Base-by-base conservation (phyloP, 2,113 vertebrate species). In the Mionectes macconnelli region DNA sequence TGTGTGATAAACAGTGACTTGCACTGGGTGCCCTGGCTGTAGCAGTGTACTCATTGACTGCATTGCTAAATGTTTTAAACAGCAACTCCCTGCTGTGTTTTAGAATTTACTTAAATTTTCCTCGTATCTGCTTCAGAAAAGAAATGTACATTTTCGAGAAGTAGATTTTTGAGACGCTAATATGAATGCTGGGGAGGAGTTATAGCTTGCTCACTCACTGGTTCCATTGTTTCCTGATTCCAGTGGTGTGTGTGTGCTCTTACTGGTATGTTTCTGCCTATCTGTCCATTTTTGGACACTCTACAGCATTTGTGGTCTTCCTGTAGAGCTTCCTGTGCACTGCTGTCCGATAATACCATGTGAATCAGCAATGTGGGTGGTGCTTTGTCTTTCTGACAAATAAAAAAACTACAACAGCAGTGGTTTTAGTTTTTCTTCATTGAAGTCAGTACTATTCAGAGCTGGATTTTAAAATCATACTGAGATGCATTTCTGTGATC, bases 261-360 rank as follows among this genome's bases (percentile, higher is more conserved):
- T 89, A 27, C 37, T 90, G 35, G 42, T 93, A 6, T 68, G 18
- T 84, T 74, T 50, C 67, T 96, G 81, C 47, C 83, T 84, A 16
- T 93, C 81, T 83, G 53, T 86, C 85, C 60, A 52, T 76, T 79
- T 95, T 72, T 86, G 93, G 75, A 80, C 7, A 2, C 81, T 95
- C 49, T 14, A 27, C 89, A 70, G 93, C 79, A 87, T 62, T 81
- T 97, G 94, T 90, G 79, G 84, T 85, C 84, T 96, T 97, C 93
- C 86, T 96, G 66, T 81, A 73, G 94, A 72, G 63, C 68, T 97
- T 97, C 93, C 95, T 94, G 78, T 92, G 62, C 16, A 0, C 79
- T 95, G 72, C 72, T 93, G 72, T 86, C 73, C 84, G 91, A 81
- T 87, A 66, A 87, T 95, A 76, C 90, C 14, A 1, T 86, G 62